phyloP scores from a whole-genome alignment of 2,113 vertebrate genomes.

The Grus americana region DNA sequence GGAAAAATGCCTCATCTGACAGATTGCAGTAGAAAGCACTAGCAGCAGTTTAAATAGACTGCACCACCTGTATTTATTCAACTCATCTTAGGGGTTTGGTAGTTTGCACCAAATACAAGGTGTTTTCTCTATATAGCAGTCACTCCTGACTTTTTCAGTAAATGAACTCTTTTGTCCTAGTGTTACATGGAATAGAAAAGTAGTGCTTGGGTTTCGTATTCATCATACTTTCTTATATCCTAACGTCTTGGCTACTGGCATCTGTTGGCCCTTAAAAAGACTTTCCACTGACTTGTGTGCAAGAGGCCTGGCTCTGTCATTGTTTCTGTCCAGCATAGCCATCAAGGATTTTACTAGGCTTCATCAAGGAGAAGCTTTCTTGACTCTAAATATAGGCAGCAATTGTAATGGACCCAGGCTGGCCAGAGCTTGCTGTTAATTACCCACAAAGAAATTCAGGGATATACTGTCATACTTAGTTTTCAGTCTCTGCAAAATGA shows the following conservation, averaged over 20 bases:
- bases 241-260: neutral
- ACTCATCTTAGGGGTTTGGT: neutral
- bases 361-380: neutral
- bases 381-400: neutral
- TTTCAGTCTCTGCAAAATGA: neutral
- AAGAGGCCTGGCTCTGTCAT: neutral
- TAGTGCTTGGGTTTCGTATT: neutral
- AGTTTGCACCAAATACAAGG: neutral
- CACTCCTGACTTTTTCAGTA: neutral
- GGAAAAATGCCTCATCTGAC: neutral
- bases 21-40: neutral
- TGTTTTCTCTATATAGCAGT: neutral
- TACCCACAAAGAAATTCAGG: neutral
- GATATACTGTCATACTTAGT: neutral
- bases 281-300: neutral
- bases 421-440: neutral
- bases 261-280: neutral
- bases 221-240: neutral
- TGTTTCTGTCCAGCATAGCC: accelerated
- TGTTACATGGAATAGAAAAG: neutral
- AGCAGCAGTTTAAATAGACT: neutral
- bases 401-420: accelerated
- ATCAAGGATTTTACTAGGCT: neutral
- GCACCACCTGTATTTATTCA: neutral
- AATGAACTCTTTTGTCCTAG: neutral